Conservation (phyloP, 2,113 vertebrate species). For the Falco punctatus region DNA sequence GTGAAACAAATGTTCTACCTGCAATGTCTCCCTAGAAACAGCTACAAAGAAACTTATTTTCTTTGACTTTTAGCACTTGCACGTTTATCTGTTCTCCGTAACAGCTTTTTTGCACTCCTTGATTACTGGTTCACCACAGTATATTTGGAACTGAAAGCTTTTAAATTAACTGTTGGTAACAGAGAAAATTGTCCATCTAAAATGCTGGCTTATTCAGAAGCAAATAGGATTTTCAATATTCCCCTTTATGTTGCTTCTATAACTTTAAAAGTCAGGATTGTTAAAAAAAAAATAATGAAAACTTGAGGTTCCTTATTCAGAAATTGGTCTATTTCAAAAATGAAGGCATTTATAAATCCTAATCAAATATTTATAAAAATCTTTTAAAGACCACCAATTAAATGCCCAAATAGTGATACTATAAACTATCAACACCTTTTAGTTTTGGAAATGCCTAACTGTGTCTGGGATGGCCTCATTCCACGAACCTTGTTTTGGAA, state of each 20-base stretch:
- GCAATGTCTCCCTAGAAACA: background rate
- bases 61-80: background rate
- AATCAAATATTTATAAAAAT: background rate
- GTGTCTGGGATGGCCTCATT: background rate
- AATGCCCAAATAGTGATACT: background rate
- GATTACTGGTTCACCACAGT: background rate
- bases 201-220: background rate
- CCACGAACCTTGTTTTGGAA: background rate
- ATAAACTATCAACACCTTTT: background rate
- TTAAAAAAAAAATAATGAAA: background rate
- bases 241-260: background rate
- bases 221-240: background rate
- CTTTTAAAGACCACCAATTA: background rate
- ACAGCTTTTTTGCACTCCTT: background rate
- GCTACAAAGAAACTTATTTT: background rate
- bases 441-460: background rate
- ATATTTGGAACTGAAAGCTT: background rate
- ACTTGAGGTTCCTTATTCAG: background rate
- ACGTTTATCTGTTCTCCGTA: background rate
- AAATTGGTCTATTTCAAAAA: background rate
- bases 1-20: slow-evolving; percentile 31
- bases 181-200: background rate
- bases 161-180: background rate
- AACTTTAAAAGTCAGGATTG: background rate
- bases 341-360: background rate